Conservation (phyloP, 1,140 invertebrate genomes). For the Hyphantria cunea region DNA sequence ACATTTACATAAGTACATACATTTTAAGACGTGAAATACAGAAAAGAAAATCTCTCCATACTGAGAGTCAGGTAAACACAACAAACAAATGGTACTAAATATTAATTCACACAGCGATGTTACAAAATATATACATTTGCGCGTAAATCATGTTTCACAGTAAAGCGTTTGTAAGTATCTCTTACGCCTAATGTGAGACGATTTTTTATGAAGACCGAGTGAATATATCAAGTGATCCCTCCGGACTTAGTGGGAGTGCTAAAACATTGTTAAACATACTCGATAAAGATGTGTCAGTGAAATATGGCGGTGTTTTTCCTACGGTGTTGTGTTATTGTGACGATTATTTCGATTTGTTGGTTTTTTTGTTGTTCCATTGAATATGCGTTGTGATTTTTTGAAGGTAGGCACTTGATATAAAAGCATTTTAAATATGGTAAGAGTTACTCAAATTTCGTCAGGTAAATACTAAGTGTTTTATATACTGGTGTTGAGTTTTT, state of each 20-base stretch:
- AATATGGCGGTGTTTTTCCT: not conserved
- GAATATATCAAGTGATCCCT: constrained; percentile 39
- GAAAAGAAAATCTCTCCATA: too few species aligned
- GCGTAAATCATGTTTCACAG: constrained; percentile 21
- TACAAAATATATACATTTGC: not conserved
- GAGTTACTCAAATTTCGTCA: too few species aligned
- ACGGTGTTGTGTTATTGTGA: constrained; percentile 1
- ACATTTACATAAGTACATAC: too few species aligned
- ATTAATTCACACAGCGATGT: constrained; percentile 12
- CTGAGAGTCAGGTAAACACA: too few species aligned
- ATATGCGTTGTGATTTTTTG: too few species aligned
- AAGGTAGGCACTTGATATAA: too few species aligned
- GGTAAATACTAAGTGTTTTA: too few species aligned
- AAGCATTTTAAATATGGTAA: too few species aligned
- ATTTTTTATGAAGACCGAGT: constrained; percentile 39
- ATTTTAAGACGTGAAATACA: too few species aligned
- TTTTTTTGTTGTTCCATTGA: too few species aligned
- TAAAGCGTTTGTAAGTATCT: constrained; percentile 30
- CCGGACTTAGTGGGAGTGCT: constrained; percentile 15
- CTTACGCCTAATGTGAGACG: constrained; percentile 39
- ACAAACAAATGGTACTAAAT: not conserved
- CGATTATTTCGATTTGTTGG: not conserved
- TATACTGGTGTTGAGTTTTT: too few species aligned
- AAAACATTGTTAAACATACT: constrained; percentile 21
- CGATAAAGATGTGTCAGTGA: constrained; percentile 4